Percentiles rank a stretch among this genome's conserved stretches.
Evolutionary conservation across 2,797 vertebrate genomes (phyloP).

Genomic region (Rallus crepitans): DNA sequence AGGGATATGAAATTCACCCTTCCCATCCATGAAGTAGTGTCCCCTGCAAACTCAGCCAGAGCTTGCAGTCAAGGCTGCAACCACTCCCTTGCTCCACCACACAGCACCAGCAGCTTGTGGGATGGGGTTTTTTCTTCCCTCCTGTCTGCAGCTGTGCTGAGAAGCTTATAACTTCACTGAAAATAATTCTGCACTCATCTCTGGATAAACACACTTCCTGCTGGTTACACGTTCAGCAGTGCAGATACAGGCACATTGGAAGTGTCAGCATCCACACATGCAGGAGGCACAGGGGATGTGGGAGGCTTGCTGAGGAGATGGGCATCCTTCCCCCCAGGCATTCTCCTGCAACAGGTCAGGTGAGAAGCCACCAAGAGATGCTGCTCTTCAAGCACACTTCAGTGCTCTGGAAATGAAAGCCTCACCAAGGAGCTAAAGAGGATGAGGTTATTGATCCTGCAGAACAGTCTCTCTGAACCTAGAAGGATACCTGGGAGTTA

Average conservation of each 20-base stretch:
- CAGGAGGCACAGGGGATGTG: background rate
- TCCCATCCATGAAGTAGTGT: background rate
- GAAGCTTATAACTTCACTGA: background rate
- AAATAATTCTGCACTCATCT: background rate
- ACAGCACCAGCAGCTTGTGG: background rate
- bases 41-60: background rate
- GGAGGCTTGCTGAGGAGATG: background rate
- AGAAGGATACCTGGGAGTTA: background rate
- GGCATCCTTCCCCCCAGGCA: background rate
- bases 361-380: background rate
- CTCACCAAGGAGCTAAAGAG: accelerated
- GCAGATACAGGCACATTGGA: accelerated
- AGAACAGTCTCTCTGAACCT: background rate
- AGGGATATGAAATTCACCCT: background rate
- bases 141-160: background rate
- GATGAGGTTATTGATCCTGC: background rate
- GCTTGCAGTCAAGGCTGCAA: background rate
- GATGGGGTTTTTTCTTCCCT: too few species aligned
- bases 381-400: background rate
- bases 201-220: background rate
- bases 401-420: background rate
- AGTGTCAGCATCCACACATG: background rate
- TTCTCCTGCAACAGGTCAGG: background rate
- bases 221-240: background rate
- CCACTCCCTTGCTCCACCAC: background rate